Percentiles rank a stretch among this genome's conserved stretches.
Conservation (phyloP, 2,888 invertebrate species). For the Hedychridium roseum region DNA sequence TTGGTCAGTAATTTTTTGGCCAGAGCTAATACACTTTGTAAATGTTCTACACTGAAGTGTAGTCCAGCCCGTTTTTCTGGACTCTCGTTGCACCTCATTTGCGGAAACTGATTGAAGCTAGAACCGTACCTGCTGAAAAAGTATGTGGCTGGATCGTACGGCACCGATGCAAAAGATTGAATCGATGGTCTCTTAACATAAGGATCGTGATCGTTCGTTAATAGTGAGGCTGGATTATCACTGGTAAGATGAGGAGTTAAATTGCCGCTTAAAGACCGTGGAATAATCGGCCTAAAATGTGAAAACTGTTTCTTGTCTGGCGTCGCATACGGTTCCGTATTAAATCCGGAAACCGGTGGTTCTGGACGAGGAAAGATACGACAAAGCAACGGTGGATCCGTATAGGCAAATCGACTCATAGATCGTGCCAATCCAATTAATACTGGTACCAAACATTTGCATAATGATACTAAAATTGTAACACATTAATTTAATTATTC, state of each 20-base stretch:
- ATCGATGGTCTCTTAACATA: slow-evolving; percentile 61
- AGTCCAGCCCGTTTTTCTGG: slow-evolving; percentile 73
- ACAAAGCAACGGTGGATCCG: slow-evolving; percentile 82
- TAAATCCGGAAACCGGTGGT: slow-evolving; percentile 66
- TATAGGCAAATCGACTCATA: slow-evolving; percentile 86
- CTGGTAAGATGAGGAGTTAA: slow-evolving; percentile 72
- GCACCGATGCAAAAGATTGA: slow-evolving; percentile 72
- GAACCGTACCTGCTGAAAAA: slow-evolving; percentile 94
- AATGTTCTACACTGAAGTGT: slow-evolving; percentile 79
- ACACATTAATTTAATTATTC: no score
- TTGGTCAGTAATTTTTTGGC: slow-evolving; percentile 88
- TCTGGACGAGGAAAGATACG: slow-evolving; percentile 84
- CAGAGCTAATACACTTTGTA: slow-evolving; percentile 80
- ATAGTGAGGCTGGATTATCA: slow-evolving; percentile 38
- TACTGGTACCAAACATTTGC: slow-evolving; percentile 85
- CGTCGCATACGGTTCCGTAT: slow-evolving; percentile 39
- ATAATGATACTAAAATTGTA: slow-evolving; percentile 84
- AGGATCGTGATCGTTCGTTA: slow-evolving; percentile 47
- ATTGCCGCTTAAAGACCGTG: slow-evolving; percentile 87
- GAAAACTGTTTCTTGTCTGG: slow-evolving; percentile 74
- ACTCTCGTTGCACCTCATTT: slow-evolving; percentile 79
- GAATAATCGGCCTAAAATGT: slow-evolving; percentile 87
- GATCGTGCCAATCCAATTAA: slow-evolving; percentile 89
- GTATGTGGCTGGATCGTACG: slow-evolving; percentile 83
- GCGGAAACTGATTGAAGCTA: slow-evolving; percentile 89